Evolutionary conservation across 2,113 vertebrate species (phyloP).

Genomic region (Morphnarchus princeps): DNA sequence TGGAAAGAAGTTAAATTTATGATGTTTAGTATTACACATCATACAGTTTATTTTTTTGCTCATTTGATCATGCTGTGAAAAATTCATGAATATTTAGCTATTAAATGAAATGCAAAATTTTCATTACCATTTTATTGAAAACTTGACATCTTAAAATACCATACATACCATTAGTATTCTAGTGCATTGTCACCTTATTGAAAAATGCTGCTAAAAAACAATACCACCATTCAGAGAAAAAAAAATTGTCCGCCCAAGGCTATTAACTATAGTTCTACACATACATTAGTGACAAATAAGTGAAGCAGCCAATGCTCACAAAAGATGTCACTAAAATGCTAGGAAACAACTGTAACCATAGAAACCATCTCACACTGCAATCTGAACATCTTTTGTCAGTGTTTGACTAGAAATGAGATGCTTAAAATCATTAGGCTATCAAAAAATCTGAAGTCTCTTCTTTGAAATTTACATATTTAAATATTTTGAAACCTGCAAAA

Average conservation of each 20-base stretch:
- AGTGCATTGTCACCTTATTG: constrained; percentile 84
- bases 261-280: constrained; percentile 86
- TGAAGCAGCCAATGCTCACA: constrained; percentile 85
- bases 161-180: constrained; percentile 86
- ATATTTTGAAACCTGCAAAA: constrained; percentile 87
- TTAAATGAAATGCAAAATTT: constrained; percentile 86
- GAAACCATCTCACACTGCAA: constrained; percentile 86
- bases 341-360: constrained; percentile 87
- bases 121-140: constrained; percentile 85
- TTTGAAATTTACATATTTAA: constrained; percentile 86
- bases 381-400: constrained; percentile 86
- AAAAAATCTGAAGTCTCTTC: constrained; percentile 83
- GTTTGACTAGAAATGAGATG: constrained; percentile 86
- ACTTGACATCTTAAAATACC: constrained; percentile 86
- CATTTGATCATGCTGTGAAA: constrained; percentile 78
- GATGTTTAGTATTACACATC: constrained; percentile 74
- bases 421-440: constrained; percentile 86
- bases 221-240: constrained; percentile 79
- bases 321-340: constrained; percentile 87
- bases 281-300: constrained; percentile 88
- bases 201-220: constrained; percentile 85
- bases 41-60: constrained; percentile 78
- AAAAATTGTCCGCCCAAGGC: constrained; percentile 82
- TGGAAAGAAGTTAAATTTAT: constrained; percentile 75
- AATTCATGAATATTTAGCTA: constrained; percentile 85